Base-by-base conservation (phyloP, 2,888 invertebrate species). In the Xylota segnis region DNA sequence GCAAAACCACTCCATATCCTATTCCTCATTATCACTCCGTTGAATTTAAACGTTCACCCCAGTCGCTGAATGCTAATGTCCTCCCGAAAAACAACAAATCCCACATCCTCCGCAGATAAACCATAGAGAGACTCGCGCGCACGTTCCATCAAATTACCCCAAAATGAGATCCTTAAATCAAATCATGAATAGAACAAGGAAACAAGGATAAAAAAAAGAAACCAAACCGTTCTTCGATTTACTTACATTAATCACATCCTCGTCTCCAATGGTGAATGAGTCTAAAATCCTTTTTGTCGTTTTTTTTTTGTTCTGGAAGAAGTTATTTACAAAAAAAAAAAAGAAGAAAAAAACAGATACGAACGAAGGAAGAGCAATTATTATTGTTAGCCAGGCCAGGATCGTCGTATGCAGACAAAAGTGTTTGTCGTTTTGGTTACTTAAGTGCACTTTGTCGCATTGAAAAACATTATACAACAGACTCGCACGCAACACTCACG, bases 211-310 rank as follows among this genome's bases (percentile, higher is more conserved):
- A 50, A 6, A 16, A 14, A 16, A 7, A 47, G 29, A 23, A 50
- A 50, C 10, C 23, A 23, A 23, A 50, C 12, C 32, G 37, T 52
- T 40, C 29, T 68, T 68, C 29, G 40, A 43, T 68, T 79, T 56
- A 79, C 79, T 79, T 77, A 82, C 76, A 76, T 86, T 77, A 82
- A 72, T 77, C 72, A 76, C 54, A 61, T 71, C 54, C 58, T 58
- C 40, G 37, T 70, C 32, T 50, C 45, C 61, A 50, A 29, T 65
- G 63, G 63, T 16, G 37, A 56, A 70, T 58, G 16, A 43, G 43
- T 54, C 40, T 43, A 16, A 40, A 14, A 52, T 52, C 61, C 59
- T 47, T 54, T 52, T 54, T 54, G 10, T 37, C 10, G 6, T 37
- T 37, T 23, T 37, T 37, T 37, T 37, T 37, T 37, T 37, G 1